A percentile compares a stretch with the other conserved stretches of the same genome.
Evolutionary conservation across 2,113 vertebrate genomes (phyloP).

Genomic region (Butorides virescens): DNA sequence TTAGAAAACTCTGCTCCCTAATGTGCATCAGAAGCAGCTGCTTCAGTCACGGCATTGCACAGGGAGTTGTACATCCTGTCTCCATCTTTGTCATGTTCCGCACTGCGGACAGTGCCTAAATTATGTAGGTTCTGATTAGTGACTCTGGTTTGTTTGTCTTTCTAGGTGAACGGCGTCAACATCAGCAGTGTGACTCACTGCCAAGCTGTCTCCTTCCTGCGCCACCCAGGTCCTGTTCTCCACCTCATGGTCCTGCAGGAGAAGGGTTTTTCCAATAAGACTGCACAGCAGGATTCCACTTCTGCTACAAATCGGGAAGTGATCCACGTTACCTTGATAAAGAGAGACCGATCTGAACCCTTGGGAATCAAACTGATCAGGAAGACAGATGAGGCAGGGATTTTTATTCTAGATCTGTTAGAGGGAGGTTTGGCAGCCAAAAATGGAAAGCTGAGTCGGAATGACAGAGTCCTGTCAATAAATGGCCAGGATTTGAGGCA

Average conservation of each 20-base stretch:
- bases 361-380: constrained; percentile 91
- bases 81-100: background rate
- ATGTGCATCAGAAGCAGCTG: background rate
- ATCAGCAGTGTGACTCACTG: constrained; percentile 84
- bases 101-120: background rate
- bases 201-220: constrained; percentile 81
- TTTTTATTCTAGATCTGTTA: constrained; percentile 89
- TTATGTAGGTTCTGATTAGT: constrained; percentile 6
- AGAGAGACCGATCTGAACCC: constrained; percentile 83
- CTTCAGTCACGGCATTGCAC: background rate
- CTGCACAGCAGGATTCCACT: constrained; percentile 46
- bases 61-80: background rate
- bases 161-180: constrained; percentile 87
- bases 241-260: constrained; percentile 89
- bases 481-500: constrained; percentile 91
- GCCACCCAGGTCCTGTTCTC: constrained; percentile 75
- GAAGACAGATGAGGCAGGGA: constrained; percentile 86
- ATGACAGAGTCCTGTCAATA: constrained; percentile 90
- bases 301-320: constrained; percentile 64
- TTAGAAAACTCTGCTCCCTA: background rate
- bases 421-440: constrained; percentile 88
- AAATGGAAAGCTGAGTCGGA: constrained; percentile 87
- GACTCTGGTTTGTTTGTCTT: constrained; percentile 45
- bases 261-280: constrained; percentile 84
- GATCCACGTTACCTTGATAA: constrained; percentile 85